Percentiles rank a stretch among this genome's conserved stretches.
These are phyloP conservation scores for Silurus asotus DNA, from an alignment of 2,113 vertebrate species.

Conservation along the genomic window DNA sequence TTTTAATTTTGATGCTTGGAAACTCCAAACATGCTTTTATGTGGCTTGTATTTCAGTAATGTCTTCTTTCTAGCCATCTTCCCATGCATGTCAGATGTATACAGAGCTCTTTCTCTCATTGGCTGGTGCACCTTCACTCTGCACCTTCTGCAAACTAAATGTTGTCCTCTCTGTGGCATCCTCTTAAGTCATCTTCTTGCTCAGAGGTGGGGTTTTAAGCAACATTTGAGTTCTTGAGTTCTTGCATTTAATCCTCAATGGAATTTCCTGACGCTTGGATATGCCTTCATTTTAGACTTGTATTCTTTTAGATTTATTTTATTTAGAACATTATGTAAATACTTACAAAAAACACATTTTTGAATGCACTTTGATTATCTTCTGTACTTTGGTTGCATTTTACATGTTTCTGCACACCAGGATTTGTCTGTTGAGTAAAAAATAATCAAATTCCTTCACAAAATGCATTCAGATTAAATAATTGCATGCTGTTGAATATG, in stretches of 20 bases:
- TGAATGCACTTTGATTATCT: too few relatives aligned
- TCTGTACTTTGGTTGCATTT: too few relatives aligned
- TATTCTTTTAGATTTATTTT: too few relatives aligned
- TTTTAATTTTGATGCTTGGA: background rate
- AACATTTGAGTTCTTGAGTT: too few relatives aligned
- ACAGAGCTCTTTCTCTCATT: background rate
- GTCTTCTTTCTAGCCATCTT: background rate
- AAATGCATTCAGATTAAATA: background rate
- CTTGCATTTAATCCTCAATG: background rate
- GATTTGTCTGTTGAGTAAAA: background rate
- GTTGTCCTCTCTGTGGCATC: background rate
- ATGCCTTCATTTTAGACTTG: background rate
- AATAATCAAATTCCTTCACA: background rate
- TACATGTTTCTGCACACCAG: background rate
- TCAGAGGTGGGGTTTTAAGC: too few relatives aligned
- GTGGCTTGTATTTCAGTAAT: background rate
- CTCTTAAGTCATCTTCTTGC: background rate
- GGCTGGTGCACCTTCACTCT: background rate
- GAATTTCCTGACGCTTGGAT: background rate
- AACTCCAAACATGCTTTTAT: background rate
- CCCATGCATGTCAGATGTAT: background rate
- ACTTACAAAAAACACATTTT: too few relatives aligned
- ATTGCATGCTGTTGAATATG: background rate
- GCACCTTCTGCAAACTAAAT: background rate
- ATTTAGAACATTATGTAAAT: too few relatives aligned